phyloP scores from a whole-genome alignment of 2,797 vertebrate genomes.

The Stomatorhinus walkeri region DNA sequence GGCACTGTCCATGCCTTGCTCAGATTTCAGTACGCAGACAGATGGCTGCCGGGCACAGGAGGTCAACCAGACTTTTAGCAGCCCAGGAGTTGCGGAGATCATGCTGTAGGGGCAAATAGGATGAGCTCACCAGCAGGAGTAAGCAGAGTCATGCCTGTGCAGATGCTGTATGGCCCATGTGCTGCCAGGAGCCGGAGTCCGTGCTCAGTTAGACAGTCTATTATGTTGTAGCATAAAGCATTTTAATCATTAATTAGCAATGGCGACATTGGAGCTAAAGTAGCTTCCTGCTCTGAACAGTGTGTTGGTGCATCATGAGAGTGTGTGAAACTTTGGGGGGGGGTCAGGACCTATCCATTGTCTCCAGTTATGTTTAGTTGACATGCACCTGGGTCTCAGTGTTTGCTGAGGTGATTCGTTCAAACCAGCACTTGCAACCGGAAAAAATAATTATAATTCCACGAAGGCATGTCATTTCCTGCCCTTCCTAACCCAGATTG shows the following conservation, averaged over 20 bases:
- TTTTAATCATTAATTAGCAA: conserved; percentile 1
- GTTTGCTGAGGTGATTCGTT: background rate
- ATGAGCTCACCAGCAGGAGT: background rate
- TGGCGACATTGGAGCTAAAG: background rate
- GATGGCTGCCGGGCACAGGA: background rate
- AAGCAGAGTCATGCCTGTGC: background rate
- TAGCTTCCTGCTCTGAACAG: background rate
- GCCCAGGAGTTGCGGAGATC: background rate
- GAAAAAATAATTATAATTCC: background rate
- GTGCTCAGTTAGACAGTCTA: background rate
- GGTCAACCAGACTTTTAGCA: background rate
- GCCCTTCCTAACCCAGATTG: background rate
- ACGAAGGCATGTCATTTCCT: background rate
- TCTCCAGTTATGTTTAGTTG: background rate
- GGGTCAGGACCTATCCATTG: background rate
- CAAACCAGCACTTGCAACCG: background rate
- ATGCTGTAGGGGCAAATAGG: background rate
- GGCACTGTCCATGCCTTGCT: background rate
- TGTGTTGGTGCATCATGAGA: background rate
- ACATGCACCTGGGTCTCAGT: background rate
- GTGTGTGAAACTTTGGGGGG: background rate
- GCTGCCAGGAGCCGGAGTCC: background rate
- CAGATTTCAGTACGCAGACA: background rate
- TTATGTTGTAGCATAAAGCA: background rate
- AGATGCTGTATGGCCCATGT: background rate